phyloP scores from a whole-genome alignment of 2,113 vertebrate species.

The Epinephelus lanceolatus region DNA sequence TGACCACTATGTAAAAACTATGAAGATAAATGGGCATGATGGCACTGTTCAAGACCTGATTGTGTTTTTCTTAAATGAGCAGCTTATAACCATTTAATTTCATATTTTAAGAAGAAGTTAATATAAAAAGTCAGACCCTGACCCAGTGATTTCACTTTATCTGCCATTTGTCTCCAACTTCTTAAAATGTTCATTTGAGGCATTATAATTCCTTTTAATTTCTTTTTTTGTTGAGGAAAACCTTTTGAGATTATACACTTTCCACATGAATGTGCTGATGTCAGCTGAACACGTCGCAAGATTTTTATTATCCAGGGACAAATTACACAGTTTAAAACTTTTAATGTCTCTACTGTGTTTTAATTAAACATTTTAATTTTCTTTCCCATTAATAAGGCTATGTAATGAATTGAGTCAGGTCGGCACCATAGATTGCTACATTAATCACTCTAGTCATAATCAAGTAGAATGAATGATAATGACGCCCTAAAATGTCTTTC shows the following conservation, averaged over 20 bases:
- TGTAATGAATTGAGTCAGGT: constrained; percentile 64
- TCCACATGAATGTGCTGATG: not conserved
- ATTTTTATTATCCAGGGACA: constrained; percentile 42
- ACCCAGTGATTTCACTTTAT: not conserved
- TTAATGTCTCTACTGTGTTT: constrained; percentile 40
- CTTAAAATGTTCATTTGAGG: not conserved
- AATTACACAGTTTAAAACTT: constrained; percentile 49
- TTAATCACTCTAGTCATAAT: constrained; percentile 71
- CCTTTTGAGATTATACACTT: not conserved
- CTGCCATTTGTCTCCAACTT: too few species aligned
- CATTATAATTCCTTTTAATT: not conserved
- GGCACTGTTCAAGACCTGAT: not conserved
- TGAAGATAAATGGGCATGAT: not conserved
- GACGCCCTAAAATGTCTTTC: constrained; percentile 55
- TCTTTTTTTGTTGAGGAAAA: not conserved
- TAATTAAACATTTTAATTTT: constrained; percentile 70
- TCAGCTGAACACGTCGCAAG: not conserved
- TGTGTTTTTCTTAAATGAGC: not conserved
- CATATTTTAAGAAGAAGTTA: too few species aligned
- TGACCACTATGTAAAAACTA: not conserved
- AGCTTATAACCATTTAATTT: not conserved
- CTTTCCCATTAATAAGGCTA: constrained; percentile 49
- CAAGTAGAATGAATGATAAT: constrained; percentile 70
- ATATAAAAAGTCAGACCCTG: not conserved
- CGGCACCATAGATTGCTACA: constrained; percentile 61